A percentile compares a stretch with the other conserved stretches of the same genome.
phyloP scores from a whole-genome alignment of 1,140 invertebrate genomes.

The Lepidurus packardi region DNA sequence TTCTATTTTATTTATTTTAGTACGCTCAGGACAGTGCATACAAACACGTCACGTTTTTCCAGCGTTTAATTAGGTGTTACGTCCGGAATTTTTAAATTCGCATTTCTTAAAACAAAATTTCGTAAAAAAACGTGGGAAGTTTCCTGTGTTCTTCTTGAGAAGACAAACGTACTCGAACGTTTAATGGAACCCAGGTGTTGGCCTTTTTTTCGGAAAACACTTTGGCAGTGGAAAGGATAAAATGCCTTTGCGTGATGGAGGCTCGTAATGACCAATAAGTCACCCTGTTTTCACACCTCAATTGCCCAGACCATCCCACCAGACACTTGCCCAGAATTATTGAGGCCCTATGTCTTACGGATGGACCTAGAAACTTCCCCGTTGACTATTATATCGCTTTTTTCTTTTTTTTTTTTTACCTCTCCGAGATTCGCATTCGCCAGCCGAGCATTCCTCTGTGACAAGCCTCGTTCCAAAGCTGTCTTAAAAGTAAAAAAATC shows the following conservation, averaged over 20 bases:
- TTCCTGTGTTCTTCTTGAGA: not conserved
- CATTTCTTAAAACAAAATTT: not conserved
- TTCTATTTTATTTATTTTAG: not conserved
- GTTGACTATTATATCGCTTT: conserved; percentile 19
- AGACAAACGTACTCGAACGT: not conserved
- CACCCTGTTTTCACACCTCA: conserved; percentile 21
- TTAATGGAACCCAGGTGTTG: not conserved
- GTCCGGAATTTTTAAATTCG: not conserved
- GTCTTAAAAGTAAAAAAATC: not conserved
- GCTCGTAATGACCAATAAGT: conserved; percentile 9
- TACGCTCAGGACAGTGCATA: not conserved
- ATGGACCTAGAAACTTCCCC: conserved; percentile 2
- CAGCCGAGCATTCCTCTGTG: too few species aligned
- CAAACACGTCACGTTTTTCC: not conserved
- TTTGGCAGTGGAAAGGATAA: not conserved
- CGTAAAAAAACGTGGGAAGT: not conserved
- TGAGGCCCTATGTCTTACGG: not conserved
- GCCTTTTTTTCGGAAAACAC: not conserved
- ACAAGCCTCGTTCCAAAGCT: not conserved
- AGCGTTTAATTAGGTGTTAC: not conserved
- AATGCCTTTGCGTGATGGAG: not conserved
- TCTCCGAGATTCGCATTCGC: not conserved
- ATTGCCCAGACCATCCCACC: conserved; percentile 11
- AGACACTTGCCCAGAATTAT: not conserved
- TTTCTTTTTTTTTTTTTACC: not conserved